phyloP scores from a whole-genome alignment of 2,888 invertebrate species.

The Heliconius charithonia region DNA sequence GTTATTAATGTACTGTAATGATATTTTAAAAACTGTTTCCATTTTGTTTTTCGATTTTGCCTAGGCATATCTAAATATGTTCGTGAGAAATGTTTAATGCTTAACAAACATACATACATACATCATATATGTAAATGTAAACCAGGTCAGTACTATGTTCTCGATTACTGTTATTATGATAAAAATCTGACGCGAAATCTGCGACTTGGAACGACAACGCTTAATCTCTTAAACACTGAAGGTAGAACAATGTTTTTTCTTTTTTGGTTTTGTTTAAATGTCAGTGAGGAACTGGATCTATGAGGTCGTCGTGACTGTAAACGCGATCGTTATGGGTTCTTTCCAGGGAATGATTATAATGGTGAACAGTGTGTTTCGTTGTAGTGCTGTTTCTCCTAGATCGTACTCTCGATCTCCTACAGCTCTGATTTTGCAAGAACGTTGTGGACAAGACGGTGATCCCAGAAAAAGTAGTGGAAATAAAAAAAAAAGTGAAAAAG shows the following conservation, averaged over 20 bases:
- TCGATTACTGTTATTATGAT: conserved; percentile 37
- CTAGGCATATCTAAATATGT: neutral
- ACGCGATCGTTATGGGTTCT: no score
- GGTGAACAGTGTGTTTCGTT: no score
- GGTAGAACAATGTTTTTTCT: neutral
- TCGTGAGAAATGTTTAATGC: neutral
- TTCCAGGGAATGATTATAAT: no score
- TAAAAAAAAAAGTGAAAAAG: no score
- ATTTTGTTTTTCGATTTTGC: neutral
- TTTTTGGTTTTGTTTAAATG: neutral
- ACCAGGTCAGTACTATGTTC: conserved; percentile 34
- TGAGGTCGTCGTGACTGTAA: no score
- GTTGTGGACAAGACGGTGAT: no score
- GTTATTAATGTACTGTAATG: no score
- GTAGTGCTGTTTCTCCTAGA: no score
- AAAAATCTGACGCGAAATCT: conserved; percentile 30
- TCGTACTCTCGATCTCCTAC: no score
- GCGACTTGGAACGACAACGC: conserved; percentile 30
- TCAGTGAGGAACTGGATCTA: neutral
- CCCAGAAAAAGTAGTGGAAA: no score
- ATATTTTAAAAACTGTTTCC: neutral
- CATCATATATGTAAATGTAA: conserved; percentile 27
- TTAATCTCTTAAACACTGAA: conserved; percentile 18
- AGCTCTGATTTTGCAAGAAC: no score
- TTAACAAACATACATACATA: neutral